Conservation (phyloP, 2,888 invertebrate species). For the Acanthosepion pharaonis region DNA sequence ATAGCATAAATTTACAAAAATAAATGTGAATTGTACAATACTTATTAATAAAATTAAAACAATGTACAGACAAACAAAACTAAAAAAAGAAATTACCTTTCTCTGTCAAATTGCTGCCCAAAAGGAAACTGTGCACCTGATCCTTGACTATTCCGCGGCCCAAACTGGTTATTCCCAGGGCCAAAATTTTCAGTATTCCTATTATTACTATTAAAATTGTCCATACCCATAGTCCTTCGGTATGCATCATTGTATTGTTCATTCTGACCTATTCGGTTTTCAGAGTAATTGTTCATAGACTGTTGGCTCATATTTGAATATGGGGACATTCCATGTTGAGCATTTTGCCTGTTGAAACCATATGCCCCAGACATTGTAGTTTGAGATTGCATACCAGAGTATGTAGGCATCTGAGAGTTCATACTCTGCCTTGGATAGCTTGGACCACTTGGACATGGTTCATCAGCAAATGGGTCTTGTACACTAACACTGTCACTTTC, state of each 20-base stretch:
- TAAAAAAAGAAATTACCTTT: conserved; percentile 58
- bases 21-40: not conserved
- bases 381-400: conserved; percentile 52
- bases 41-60: not conserved
- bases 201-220: conserved; percentile 46
- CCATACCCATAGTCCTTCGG: conserved; percentile 48
- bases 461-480: conserved; percentile 74
- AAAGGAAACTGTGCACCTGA: conserved; percentile 61
- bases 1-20: too few species aligned
- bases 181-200: conserved; percentile 46
- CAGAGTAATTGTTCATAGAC: conserved; percentile 47
- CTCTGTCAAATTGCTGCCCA: conserved; percentile 66
- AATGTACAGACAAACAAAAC: not conserved
- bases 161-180: conserved; percentile 46
- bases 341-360: conserved; percentile 42
- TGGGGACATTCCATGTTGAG: conserved; percentile 50
- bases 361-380: conserved; percentile 49
- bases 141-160: conserved; percentile 49
- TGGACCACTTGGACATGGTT: conserved; percentile 61
- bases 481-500: conserved; percentile 71
- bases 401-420: conserved; percentile 56
- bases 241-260: conserved; percentile 48
- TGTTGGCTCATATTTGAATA: conserved; percentile 54
- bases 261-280: conserved; percentile 46
- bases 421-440: conserved; percentile 56